A percentile compares a stretch with the other conserved stretches of the same genome.
Conservation (phyloP, 2,797 vertebrate genomes). For the Stomatorhinus walkeri region DNA sequence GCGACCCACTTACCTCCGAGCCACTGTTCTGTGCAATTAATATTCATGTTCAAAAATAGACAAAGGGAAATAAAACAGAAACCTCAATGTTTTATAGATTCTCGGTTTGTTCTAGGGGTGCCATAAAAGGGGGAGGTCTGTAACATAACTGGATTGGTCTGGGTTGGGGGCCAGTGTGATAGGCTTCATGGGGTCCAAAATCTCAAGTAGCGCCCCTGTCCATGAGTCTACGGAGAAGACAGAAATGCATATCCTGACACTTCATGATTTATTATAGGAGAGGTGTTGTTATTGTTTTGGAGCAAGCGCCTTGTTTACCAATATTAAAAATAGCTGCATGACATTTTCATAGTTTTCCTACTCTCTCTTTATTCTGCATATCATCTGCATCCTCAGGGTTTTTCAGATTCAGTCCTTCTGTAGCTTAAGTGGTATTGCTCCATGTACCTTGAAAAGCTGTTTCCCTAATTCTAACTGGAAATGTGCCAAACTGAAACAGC, state of each 20-base stretch:
- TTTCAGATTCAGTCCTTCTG: neutral
- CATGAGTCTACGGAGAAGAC: neutral
- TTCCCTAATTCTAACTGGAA: constrained; percentile 1
- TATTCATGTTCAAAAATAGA: constrained; percentile 20
- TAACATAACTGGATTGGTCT: neutral
- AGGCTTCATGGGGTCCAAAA: neutral
- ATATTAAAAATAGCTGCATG: neutral
- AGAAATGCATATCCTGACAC: neutral
- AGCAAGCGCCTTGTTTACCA: neutral
- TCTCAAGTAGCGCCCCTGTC: neutral
- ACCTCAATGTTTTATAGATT: neutral
- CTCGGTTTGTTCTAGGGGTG: neutral
- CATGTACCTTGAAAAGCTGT: neutral
- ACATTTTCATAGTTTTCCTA: neutral
- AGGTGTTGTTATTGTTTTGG: neutral
- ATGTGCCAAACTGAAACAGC: neutral
- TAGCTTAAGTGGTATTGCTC: neutral
- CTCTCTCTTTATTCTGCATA: neutral
- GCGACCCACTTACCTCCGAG: constrained; percentile 8
- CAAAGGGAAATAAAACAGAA: neutral
- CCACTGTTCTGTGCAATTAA: constrained; percentile 1
- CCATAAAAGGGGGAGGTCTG: neutral
- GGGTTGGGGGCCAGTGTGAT: neutral
- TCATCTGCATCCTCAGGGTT: neutral
- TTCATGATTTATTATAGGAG: constrained; percentile 10